Evolutionary conservation across 1,140 invertebrate species (phyloP), one percentile per base, ranked within the genome.

Genomic region (Bilobella aurantiaca): DNA sequence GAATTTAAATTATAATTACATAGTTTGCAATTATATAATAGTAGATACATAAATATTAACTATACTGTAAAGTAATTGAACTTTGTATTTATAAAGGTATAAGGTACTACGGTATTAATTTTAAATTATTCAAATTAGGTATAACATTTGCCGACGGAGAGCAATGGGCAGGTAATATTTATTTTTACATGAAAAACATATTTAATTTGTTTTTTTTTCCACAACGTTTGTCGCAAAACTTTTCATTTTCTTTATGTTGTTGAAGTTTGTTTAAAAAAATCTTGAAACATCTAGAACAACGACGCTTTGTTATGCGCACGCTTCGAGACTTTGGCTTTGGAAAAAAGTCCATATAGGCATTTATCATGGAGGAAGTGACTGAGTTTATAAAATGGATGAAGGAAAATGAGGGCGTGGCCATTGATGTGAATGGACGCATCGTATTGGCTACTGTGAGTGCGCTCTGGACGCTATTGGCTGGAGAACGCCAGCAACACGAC

Each of bases 381-480:
- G 58, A 66, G n/a, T 30, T 66, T 27, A 18, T 66, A 30, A 34
- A 60, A 29, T 34, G 23, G 31, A 16, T 60, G n/a, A 60, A 60
- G 31, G 8, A 29, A 34, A 28, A 60, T 14, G 23, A 14, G 23
- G 58, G 58, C 23, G 18, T 21, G 25, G 16, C 58, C 12, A 60
- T 23, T 8, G 8, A n/a, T 8, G 30, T 32, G 23, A 5, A 5
- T 16, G 30, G 8, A 8, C 12, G 58, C 5, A 74, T 74, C 65
- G 67, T 34, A 34, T 60, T 67, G 30, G 58, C 72, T 0, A 84
- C 90, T 32, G 75, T 92, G 16, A 95, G 94, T 71, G 87, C 88
- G 0, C 77, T 94, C 0, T 93, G 90, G 87, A 84, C 81, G 58
- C 89, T 94, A 85, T 83, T 93, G 77, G 88, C 90, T 63, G 88